These are phyloP conservation scores for Mugil cephalus DNA, from an alignment of 2,113 vertebrate species.

Conservation along the genomic window DNA sequence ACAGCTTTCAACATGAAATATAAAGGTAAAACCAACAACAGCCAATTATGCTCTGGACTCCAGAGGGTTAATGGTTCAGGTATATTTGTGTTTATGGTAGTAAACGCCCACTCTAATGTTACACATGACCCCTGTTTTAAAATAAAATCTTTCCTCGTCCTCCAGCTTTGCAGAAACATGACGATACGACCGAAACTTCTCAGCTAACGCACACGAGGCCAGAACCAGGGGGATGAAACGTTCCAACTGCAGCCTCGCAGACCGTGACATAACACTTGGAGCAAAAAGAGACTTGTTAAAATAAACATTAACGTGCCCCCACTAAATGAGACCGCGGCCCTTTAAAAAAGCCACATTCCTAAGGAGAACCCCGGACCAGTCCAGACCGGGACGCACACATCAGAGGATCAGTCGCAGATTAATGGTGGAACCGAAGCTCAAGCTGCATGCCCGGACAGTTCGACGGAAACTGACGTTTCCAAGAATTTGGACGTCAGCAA, in stretches of 20 bases:
- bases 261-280: constrained; percentile 66
- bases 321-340: constrained; percentile 53
- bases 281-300: constrained; percentile 54
- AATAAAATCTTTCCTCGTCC: background rate
- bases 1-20: too few species aligned
- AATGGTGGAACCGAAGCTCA: constrained; percentile 23
- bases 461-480: constrained; percentile 2
- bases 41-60: too few species aligned
- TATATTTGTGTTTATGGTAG: too few species aligned
- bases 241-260: constrained; percentile 44
- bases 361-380: constrained; percentile 33
- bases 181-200: constrained; percentile 18
- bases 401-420: constrained; percentile 52
- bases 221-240: constrained; percentile 23
- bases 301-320: constrained; percentile 65
- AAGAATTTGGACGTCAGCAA: constrained; percentile 12
- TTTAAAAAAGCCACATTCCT: constrained; percentile 64
- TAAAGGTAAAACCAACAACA: too few species aligned
- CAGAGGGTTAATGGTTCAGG: too few species aligned
- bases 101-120: too few species aligned
- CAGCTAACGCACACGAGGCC: constrained; percentile 17
- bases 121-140: too few species aligned
- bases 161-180: background rate
- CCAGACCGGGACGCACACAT: constrained; percentile 43
- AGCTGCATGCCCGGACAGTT: constrained; percentile 26